phyloP scores from a whole-genome alignment of 2,113 vertebrate genomes.

The Stigmatopora nigra region DNA sequence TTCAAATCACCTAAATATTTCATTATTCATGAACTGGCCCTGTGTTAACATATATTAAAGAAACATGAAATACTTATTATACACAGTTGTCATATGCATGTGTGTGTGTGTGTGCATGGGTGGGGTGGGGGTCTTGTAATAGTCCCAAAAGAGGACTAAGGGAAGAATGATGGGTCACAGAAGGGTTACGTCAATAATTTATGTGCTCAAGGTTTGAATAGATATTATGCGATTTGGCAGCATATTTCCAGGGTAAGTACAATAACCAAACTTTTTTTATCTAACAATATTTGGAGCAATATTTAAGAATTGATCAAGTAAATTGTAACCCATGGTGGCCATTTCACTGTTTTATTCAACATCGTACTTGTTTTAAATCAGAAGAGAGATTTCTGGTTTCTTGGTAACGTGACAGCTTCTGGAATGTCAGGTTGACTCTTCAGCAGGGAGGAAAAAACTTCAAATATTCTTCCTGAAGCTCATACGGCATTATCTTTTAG shows the following conservation, averaged over 20 bases:
- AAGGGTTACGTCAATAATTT: slow-evolving; percentile 28
- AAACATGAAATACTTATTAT: too few species aligned
- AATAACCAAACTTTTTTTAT: neutral
- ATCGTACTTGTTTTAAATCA: slow-evolving; percentile 41
- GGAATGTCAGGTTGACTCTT: slow-evolving; percentile 4
- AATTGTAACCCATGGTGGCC: neutral
- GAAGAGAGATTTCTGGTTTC: slow-evolving; percentile 32
- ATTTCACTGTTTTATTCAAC: slow-evolving; percentile 7
- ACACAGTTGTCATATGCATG: too few species aligned
- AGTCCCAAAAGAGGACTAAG: slow-evolving; percentile 13
- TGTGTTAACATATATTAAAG: too few species aligned
- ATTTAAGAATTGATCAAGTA: neutral
- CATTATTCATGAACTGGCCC: too few species aligned
- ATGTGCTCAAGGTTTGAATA: neutral
- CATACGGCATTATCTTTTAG: neutral
- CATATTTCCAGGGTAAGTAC: too few species aligned
- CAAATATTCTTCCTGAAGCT: neutral
- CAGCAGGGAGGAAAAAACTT: neutral
- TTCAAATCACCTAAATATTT: too few species aligned
- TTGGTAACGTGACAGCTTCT: slow-evolving; percentile 28
- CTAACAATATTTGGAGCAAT: neutral
- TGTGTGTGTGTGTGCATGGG: slow-evolving; percentile 4
- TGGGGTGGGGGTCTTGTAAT: slow-evolving; percentile 19
- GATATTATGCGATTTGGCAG: neutral
- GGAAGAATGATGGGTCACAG: slow-evolving; percentile 27